These are phyloP conservation scores for Cactoblastis cactorum DNA, from an alignment of 2,888 invertebrate genomes.

Conservation along the genomic window DNA sequence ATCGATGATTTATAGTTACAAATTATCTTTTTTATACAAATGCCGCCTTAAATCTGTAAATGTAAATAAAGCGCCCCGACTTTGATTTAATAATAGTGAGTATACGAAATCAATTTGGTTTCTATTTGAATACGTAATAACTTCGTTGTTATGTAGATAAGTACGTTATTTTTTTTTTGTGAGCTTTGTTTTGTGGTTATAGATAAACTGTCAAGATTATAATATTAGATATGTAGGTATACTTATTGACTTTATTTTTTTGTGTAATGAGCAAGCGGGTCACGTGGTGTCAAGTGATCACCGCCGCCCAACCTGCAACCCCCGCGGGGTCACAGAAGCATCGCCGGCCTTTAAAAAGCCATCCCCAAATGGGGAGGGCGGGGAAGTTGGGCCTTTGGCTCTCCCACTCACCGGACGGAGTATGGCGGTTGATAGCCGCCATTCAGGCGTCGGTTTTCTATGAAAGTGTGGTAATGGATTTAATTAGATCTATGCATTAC, in stretches of 20 bases:
- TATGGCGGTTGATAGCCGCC: too few relatives aligned
- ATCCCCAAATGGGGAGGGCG: too few relatives aligned
- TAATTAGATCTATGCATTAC: too few relatives aligned
- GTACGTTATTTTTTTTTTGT: neutral
- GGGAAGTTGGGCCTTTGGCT: too few relatives aligned
- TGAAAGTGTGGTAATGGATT: too few relatives aligned
- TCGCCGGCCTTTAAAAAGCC: too few relatives aligned
- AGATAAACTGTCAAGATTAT: neutral
- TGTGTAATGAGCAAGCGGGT: too few relatives aligned
- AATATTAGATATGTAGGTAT: neutral
- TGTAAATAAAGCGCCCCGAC: constrained; percentile 64
- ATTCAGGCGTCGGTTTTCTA: too few relatives aligned
- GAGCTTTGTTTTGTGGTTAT: neutral
- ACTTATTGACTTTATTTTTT: neutral
- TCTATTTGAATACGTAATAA: constrained; percentile 43
- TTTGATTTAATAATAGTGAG: constrained; percentile 62
- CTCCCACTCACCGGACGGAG: too few relatives aligned
- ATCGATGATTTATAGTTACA: constrained; percentile 64
- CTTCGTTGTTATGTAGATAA: constrained; percentile 15
- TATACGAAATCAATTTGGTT: constrained; percentile 39
- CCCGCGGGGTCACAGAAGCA: too few relatives aligned
- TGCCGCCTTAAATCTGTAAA: constrained; percentile 53
- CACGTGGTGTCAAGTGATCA: too few relatives aligned
- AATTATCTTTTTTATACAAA: constrained; percentile 56
- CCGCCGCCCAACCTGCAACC: too few relatives aligned